Conservation (phyloP, 2,888 invertebrate species). For the Megamerina dolium region DNA sequence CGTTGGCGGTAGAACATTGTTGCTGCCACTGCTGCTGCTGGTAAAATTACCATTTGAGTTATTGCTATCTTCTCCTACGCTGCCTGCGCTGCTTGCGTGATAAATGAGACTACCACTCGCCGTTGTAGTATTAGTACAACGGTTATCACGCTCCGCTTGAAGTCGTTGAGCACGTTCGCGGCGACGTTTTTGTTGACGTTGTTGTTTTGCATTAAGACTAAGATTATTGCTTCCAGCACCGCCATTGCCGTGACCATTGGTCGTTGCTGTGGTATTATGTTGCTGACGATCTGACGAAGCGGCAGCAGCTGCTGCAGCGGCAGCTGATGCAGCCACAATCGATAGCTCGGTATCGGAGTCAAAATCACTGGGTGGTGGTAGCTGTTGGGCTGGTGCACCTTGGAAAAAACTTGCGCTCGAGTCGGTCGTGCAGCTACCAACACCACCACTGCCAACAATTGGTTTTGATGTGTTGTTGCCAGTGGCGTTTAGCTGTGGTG, state of each 20-base stretch:
- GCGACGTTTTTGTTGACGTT: constrained; percentile 71
- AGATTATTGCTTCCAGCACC: constrained; percentile 23
- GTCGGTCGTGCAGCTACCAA: constrained; percentile 12
- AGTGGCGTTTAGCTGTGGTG: constrained; percentile 23
- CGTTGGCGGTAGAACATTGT: constrained; percentile 44
- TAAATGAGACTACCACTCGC: constrained; percentile 32
- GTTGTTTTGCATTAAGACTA: constrained; percentile 44
- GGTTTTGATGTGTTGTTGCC: constrained; percentile 15
- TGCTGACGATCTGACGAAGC: constrained; percentile 20
- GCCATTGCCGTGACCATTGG: constrained; percentile 31
- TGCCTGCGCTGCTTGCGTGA: constrained; percentile 41
- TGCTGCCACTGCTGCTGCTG: constrained; percentile 44
- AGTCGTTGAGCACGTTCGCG: constrained; percentile 88
- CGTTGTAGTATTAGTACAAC: constrained; percentile 37
- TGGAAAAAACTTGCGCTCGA: background rate
- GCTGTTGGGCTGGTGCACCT: constrained; percentile 15
- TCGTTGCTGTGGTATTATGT: constrained; percentile 17
- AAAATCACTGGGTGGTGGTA: constrained; percentile 38
- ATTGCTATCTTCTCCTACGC: constrained; percentile 46
- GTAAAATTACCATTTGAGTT: constrained; percentile 47
- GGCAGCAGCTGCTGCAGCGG: constrained; percentile 22
- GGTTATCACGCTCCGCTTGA: constrained; percentile 72
- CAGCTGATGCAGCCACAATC: constrained; percentile 36
- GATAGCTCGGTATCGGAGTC: constrained; percentile 46
- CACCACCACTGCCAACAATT: constrained; percentile 14